These are phyloP conservation scores for Aplodontia rufa DNA, from an alignment of 2,113 vertebrate genomes.

Conservation along the genomic window DNA sequence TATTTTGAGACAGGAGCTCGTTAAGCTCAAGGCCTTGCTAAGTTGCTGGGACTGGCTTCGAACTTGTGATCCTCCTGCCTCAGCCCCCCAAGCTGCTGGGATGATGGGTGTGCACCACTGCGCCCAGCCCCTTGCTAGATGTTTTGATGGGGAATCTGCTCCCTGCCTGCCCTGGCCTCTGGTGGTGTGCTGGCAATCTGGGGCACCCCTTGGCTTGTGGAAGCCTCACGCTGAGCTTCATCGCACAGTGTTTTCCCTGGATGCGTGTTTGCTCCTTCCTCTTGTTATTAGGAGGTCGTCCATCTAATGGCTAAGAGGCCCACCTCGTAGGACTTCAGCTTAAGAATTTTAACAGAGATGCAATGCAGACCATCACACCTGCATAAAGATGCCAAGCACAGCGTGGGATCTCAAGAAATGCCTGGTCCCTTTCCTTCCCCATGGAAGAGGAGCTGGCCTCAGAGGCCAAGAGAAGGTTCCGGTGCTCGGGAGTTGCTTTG, in stretches of 20 bases:
- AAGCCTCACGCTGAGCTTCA: background rate
- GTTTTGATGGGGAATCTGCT: background rate
- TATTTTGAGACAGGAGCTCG: no score
- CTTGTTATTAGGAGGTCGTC: background rate
- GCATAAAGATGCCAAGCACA: background rate
- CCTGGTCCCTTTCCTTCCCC: background rate
- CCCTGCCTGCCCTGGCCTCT: background rate
- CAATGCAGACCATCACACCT: background rate
- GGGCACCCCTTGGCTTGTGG: background rate
- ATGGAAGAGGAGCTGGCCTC: background rate
- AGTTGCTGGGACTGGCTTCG: no score
- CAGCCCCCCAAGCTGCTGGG: no score
- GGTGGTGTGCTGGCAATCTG: background rate
- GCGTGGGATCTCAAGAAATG: background rate
- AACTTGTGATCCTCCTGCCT: no score
- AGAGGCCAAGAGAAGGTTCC: background rate
- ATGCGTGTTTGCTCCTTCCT: fast-evolving
- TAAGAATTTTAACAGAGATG: background rate
- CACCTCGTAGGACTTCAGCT: background rate
- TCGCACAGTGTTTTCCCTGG: fast-evolving
- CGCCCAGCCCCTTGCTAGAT: no score
- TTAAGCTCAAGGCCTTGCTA: no score
- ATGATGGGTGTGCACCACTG: no score
- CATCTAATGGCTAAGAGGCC: background rate
- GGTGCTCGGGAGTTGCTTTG: background rate